Evolutionary conservation across 2,797 vertebrate genomes (phyloP).

Genomic region (Chromobotia macracanthus): DNA sequence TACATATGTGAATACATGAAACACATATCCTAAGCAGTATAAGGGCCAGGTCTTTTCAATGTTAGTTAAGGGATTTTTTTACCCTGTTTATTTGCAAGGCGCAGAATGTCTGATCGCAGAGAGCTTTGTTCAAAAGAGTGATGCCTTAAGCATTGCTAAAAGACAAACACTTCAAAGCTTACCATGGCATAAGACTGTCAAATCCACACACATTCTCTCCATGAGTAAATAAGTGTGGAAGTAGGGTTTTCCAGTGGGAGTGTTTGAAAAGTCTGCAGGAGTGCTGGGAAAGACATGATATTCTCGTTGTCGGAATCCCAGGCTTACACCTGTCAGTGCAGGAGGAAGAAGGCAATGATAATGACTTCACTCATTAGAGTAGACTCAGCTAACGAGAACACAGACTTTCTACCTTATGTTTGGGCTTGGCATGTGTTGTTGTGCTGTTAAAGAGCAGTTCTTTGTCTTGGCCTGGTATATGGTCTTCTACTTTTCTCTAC

Average conservation of each 20-base stretch:
- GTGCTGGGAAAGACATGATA: conserved; percentile 25
- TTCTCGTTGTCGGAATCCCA: conserved; percentile 3
- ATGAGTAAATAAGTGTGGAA: background rate
- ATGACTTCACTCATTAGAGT: conserved; percentile 21
- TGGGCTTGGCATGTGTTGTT: conserved; percentile 27
- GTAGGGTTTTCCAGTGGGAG: background rate
- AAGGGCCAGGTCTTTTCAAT: no score
- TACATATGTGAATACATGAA: no score
- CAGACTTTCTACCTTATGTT: conserved; percentile 35
- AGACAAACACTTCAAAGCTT: background rate
- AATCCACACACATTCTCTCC: background rate
- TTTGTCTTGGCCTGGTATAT: conserved; percentile 14
- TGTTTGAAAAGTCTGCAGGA: background rate
- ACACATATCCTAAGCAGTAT: no score
- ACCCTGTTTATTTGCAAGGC: no score
- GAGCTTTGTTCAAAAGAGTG: background rate
- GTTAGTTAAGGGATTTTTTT: no score
- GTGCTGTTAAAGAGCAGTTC: conserved; percentile 18
- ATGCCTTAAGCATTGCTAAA: background rate
- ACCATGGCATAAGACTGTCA: background rate
- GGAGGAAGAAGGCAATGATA: conserved; percentile 2
- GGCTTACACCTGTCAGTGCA: conserved; percentile 20
- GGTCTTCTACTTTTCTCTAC: conserved; percentile 17
- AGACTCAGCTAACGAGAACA: conserved; percentile 4
- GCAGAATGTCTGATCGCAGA: no score